phyloP scores from a whole-genome alignment of 2,113 vertebrate genomes.

The Alethe castanea region DNA sequence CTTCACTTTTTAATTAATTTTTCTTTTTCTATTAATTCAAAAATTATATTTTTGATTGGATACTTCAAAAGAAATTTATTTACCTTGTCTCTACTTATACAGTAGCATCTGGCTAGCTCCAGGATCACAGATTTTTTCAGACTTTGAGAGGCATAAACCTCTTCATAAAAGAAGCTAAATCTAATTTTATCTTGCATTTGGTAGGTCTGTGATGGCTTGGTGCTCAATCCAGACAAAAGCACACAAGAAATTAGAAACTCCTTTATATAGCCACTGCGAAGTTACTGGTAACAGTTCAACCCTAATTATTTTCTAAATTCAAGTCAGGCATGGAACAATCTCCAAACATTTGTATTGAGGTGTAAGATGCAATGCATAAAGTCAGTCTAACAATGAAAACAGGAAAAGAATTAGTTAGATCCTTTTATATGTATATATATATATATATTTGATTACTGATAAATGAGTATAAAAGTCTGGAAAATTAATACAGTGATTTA shows the following conservation, averaged over 20 bases:
- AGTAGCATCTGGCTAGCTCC: neutral
- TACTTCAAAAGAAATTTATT: neutral
- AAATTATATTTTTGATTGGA: neutral
- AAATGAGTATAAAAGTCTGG: neutral
- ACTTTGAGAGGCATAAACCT: neutral
- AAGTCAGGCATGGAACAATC: neutral
- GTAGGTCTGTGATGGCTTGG: rapidly evolving
- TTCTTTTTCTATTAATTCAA: neutral
- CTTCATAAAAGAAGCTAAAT: neutral
- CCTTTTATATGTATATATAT: neutral
- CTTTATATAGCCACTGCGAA: neutral
- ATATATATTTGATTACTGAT: neutral
- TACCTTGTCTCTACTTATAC: neutral
- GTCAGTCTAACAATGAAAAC: neutral
- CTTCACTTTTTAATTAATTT: neutral
- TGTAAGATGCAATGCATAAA: neutral
- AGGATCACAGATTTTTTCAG: neutral
- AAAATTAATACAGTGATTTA: neutral
- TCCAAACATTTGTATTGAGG: neutral
- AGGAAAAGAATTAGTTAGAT: neutral
- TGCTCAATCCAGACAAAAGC: neutral
- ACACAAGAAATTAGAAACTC: neutral
- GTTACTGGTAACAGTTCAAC: neutral
- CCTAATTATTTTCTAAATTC: neutral
- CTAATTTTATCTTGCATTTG: neutral